Conservation (phyloP, 2,797 vertebrate species). For the Petrocephalus sullivani region DNA sequence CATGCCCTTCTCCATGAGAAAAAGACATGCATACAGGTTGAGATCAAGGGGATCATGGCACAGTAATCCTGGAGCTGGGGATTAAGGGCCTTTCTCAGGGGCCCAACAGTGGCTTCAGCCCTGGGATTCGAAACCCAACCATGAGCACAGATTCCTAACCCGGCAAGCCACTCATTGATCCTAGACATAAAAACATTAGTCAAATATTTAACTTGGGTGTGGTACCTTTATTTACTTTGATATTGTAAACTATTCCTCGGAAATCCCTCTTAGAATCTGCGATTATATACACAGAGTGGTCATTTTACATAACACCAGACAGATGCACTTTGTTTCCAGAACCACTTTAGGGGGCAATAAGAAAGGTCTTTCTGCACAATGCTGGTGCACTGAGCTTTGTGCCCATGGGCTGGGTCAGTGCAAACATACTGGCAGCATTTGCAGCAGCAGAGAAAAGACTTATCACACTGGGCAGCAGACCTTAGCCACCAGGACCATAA, state of each 20-base stretch:
- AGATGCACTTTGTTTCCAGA: neutral
- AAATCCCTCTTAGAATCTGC: neutral
- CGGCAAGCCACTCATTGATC: neutral
- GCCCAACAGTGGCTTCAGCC: neutral
- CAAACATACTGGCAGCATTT: neutral
- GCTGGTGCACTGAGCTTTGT: neutral
- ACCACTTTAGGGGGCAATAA: neutral
- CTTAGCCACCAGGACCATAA: neutral
- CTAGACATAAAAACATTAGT: neutral
- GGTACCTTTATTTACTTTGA: neutral
- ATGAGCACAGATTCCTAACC: neutral
- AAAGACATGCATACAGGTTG: neutral
- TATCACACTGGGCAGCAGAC: neutral
- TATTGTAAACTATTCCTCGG: neutral
- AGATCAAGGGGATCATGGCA: neutral
- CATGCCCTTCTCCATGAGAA: too few relatives aligned
- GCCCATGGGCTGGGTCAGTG: neutral
- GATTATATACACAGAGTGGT: neutral
- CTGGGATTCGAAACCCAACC: neutral
- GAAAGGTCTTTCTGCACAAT: neutral
- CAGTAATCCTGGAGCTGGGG: neutral
- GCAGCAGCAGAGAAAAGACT: neutral
- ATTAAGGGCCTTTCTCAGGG: too few relatives aligned
- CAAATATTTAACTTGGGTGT: neutral
- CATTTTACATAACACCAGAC: neutral